These are phyloP conservation scores for Morone saxatilis DNA, from an alignment of 2,113 vertebrate species.

Conservation along the genomic window DNA sequence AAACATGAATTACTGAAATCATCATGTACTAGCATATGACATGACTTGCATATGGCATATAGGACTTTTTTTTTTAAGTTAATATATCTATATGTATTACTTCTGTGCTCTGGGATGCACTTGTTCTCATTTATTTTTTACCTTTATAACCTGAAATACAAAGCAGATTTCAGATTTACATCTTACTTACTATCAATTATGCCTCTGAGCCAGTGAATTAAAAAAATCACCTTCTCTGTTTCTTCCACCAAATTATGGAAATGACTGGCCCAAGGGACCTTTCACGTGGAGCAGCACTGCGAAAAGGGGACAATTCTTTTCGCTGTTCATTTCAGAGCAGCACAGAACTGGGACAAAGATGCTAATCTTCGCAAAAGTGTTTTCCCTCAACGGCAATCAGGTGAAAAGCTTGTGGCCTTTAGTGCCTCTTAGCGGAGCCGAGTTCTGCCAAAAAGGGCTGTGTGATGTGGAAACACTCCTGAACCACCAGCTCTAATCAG, in stretches of 20 bases:
- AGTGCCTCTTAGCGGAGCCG: conserved; percentile 38
- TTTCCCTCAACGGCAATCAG: conserved; percentile 46
- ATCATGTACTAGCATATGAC: neutral
- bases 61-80: too few species aligned
- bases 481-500: conserved; percentile 57
- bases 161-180: neutral
- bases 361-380: conserved; percentile 40
- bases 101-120: neutral
- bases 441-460: conserved; percentile 38
- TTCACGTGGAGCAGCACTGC: neutral
- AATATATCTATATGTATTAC: neutral
- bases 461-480: conserved; percentile 62
- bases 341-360: conserved; percentile 24
- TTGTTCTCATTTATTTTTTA: neutral
- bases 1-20: neutral
- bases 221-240: neutral
- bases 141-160: neutral
- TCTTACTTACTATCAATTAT: neutral
- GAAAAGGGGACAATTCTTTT: neutral
- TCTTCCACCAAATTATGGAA: conserved; percentile 18
- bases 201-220: neutral
- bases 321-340: neutral
- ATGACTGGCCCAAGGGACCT: neutral
- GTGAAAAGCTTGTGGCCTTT: conserved; percentile 44
- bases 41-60: neutral